Evolutionary conservation across 2,888 invertebrate genomes (phyloP).

Genomic region (Drosophila lutescens): DNA sequence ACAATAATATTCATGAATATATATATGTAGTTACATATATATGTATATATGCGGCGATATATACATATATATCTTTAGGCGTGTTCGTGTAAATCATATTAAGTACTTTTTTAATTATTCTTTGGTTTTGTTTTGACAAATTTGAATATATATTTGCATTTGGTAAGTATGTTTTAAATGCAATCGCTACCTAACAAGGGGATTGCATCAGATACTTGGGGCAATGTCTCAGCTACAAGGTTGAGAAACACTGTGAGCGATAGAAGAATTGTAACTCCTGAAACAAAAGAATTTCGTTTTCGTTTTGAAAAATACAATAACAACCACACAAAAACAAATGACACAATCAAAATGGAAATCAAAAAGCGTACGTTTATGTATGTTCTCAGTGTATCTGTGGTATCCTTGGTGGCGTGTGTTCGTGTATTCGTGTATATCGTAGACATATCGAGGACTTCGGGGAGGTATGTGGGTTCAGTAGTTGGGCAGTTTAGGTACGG

Average conservation of each 20-base stretch:
- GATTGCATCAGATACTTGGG: conserved; percentile 99
- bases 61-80: conserved; percentile 69
- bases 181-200: conserved; percentile 97
- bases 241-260: conserved; percentile 99
- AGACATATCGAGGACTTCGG: conserved; percentile 26
- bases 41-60: conserved; percentile 76
- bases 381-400: conserved; percentile 50
- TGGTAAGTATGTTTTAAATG: conserved; percentile 81
- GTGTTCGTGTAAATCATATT: conserved; percentile 81
- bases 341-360: conserved; percentile 59
- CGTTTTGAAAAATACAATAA: conserved; percentile 74
- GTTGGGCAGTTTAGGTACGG: conserved; percentile 29
- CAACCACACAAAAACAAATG: conserved; percentile 67
- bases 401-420: conserved; percentile 12
- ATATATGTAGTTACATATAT: conserved; percentile 72
- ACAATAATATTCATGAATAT: conserved; percentile 81
- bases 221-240: conserved; percentile 99
- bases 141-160: conserved; percentile 83
- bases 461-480: conserved; percentile 41
- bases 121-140: conserved; percentile 72
- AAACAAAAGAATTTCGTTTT: conserved; percentile 85
- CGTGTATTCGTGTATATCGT: conserved; percentile 18
- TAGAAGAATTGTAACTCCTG: conserved; percentile 99
- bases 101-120: conserved; percentile 77
- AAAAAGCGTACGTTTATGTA: conserved; percentile 61